A percentile compares a stretch with the other conserved stretches of the same genome.
phyloP scores from a whole-genome alignment of 1,140 invertebrate genomes.

The Colletes gigas region DNA sequence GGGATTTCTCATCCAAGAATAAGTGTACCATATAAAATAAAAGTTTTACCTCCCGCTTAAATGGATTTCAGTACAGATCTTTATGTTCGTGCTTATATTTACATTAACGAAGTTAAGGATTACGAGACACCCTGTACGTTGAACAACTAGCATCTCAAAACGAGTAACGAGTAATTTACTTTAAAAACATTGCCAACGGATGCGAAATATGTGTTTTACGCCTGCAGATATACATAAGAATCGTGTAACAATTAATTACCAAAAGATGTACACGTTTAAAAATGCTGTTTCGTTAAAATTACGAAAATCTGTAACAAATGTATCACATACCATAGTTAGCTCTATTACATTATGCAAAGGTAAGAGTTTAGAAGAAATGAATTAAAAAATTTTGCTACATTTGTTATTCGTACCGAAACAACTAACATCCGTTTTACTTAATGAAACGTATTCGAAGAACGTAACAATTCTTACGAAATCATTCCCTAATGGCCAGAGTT shows the following conservation, averaged over 20 bases:
- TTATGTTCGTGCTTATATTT: background rate
- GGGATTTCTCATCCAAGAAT: too few relatives aligned
- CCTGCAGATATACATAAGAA: too few relatives aligned
- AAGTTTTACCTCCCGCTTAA: too few relatives aligned
- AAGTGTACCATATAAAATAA: background rate
- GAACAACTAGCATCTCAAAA: too few relatives aligned
- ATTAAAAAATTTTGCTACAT: slow-evolving; percentile 1
- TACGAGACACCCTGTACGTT: background rate
- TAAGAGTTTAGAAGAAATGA: background rate
- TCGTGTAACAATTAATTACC: too few relatives aligned
- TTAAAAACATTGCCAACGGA: too few relatives aligned
- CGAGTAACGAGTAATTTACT: too few relatives aligned
- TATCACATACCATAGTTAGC: slow-evolving; percentile 16
- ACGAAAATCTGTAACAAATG: slow-evolving; percentile 22
- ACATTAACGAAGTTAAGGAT: background rate
- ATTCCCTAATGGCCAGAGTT: too few relatives aligned
- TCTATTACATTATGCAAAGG: too few relatives aligned
- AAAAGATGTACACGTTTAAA: background rate
- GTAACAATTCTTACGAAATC: background rate
- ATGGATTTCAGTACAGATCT: too few relatives aligned
- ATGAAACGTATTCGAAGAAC: background rate
- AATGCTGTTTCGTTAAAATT: slow-evolving; percentile 5
- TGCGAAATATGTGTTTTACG: too few relatives aligned
- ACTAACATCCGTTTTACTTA: background rate
- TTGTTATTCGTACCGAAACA: background rate